Evolutionary conservation across 2,797 vertebrate species (phyloP).

Genomic region (Falco naumanni): DNA sequence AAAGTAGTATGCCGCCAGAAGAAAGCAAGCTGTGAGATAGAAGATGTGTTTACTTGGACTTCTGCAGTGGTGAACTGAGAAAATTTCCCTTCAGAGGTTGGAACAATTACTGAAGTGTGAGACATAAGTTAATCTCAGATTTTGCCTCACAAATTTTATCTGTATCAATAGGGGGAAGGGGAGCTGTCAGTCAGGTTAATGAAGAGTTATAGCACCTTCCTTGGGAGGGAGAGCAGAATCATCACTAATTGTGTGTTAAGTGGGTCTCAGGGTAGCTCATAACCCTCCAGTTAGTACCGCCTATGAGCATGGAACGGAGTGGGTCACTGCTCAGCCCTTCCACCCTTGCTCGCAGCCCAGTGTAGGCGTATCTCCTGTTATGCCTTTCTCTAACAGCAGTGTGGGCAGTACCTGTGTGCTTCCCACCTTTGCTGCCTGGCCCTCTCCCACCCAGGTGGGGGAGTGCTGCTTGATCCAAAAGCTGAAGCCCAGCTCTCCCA

Average conservation of each 20-base stretch:
- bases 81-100: background rate
- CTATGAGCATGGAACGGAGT: background rate
- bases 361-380: background rate
- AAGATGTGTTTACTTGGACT: background rate
- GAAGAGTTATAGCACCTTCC: background rate
- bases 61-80: background rate
- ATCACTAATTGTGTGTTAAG: background rate
- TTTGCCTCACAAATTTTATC: background rate
- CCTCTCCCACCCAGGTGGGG: background rate
- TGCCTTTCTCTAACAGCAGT: fast-evolving
- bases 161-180: background rate
- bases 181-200: constrained; percentile 3
- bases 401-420: fast-evolving
- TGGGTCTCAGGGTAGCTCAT: background rate
- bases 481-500: background rate
- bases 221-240: background rate
- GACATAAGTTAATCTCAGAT: background rate
- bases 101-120: background rate
- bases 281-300: background rate
- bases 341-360: background rate
- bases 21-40: background rate
- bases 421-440: background rate
- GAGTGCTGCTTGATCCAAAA: background rate
- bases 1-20: background rate
- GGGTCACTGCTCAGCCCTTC: background rate